Base-by-base conservation (phyloP, 2,888 invertebrate genomes). In the Strigamia crassipes region DNA sequence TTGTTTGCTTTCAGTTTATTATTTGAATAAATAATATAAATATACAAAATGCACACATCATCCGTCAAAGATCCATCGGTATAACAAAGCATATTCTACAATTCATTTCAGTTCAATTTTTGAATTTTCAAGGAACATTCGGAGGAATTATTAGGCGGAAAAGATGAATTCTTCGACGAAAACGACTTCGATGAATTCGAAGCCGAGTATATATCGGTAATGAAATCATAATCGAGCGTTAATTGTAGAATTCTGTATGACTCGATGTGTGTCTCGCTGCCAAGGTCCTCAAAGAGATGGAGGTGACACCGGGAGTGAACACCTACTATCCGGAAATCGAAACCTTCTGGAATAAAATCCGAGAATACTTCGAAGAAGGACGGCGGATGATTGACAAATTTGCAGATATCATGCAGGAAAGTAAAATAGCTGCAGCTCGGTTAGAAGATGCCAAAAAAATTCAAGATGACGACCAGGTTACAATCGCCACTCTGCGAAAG, bases 381-480 rank as follows among this genome's bases (percentile, higher is more conserved):
- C 73, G 81, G 1, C 15, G 15, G 21, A 18, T 81, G 66, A 18
- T 77, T 6, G 77, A 81, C 21, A 81, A 77, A 41, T 77, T 21
- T 13, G 73, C 1, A n/a, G 77, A 77, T 15, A 12, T 66, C 2
- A 31, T 18, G 9, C 3, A 38, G 3, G 81, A 81, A 38, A 77
- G 38, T 31, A 23, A 38, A 21, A 0, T 66, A 6, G 8, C n/a
- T 1, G 15, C 41, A 10, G 66, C n/a, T 77, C 42, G 46, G 0
- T 31, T 81, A 2, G 34, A 12, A 10, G 81, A 81, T 21, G 73
- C 73, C 1, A 41, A 38, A 21, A 34, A 51, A 13, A 77, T 81
- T 10, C 81, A 81, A 23, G n/a, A 81, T 4, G 81, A 81, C 38
- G 81, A 81, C 23, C 81, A 81, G 21, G 38, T 51, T 8, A 81